Percentiles rank a stretch among this genome's conserved stretches.
Evolutionary conservation across 2,113 vertebrate species (phyloP).

Genomic region (Nothobranchius furzeri): DNA sequence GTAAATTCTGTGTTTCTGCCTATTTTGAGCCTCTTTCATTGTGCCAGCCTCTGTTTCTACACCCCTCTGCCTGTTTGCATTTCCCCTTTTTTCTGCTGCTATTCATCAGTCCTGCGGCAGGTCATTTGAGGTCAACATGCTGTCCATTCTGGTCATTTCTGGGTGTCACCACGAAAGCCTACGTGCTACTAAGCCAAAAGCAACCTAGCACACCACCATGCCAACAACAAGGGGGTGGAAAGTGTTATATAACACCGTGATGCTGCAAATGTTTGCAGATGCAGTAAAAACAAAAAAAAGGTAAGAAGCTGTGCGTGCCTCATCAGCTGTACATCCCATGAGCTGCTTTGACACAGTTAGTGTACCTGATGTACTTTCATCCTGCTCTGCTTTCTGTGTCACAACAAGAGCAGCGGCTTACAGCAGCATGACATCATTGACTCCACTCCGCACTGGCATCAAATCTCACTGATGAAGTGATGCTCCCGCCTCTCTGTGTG

Average conservation of each 20-base stretch:
- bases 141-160: constrained; percentile 65
- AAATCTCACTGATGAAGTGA: constrained; percentile 49
- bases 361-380: constrained; percentile 51
- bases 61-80: constrained; percentile 26
- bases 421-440: constrained; percentile 70
- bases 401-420: constrained; percentile 30
- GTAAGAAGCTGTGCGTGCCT: neutral
- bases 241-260: constrained; percentile 72
- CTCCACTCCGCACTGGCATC: constrained; percentile 33
- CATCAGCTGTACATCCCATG: constrained; percentile 25
- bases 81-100: constrained; percentile 27
- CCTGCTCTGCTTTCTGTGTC: constrained; percentile 31
- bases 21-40: constrained; percentile 1
- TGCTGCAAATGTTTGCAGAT: constrained; percentile 55
- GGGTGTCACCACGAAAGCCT: constrained; percentile 64
- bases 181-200: constrained; percentile 54
- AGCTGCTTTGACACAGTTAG: constrained; percentile 29
- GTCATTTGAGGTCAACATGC: constrained; percentile 58
- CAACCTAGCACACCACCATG: constrained; percentile 52
- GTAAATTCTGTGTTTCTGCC: no score
- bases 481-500: constrained; percentile 38
- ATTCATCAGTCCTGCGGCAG: constrained; percentile 50
- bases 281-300: constrained; percentile 31
- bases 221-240: constrained; percentile 33
- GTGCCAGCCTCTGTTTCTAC: constrained; percentile 4